Base-by-base conservation (phyloP, 2,888 invertebrate genomes). In the Epirrhoe alternata region DNA sequence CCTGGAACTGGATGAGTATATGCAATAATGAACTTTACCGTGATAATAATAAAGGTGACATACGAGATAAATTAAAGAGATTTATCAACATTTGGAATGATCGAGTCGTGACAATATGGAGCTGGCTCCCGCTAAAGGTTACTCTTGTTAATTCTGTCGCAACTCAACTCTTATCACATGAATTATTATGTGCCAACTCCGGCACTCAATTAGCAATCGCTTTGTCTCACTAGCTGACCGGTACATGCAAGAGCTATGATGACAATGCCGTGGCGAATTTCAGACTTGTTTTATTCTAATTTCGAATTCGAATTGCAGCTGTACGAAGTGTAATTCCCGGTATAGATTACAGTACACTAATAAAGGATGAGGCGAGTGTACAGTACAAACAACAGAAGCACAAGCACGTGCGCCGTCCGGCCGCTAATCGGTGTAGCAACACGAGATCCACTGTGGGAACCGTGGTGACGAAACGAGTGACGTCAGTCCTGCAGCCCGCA, bases 101-200 rank as follows among this genome's bases (percentile, higher is more conserved):
- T 90, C 84, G 77, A 79, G 80, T 87, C 91, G 88, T 88, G 89
- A 91, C 91, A 91, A 90, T 92, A 86, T 88, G 81, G 87, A 88
- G 85, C 88, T 83, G 82, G 85, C 86, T 86, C 82, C 85, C 80
- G 81, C 76, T 86, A 92, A 93, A 93, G 92, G 92, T 92, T 91
- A 91, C 86, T 83, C 92, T 91, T 86, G 89, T 92, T 92, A 91
- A 79, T 74, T 68, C 78, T 92, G 87, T 87, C 88, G 92, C 87
- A 90, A 92, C 76, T 73, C 76, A 90, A 92, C 76, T 73, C 76
- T 80, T 83, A 84, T 83, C 81, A 80, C 80, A 78, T 82, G 81
- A 86, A 84, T 82, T 83, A 81, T 83, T 78, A 74, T 72, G 75
- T 69, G 71, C 69, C 54, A 63, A 70, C 61, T 61, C 33, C 53